Evolutionary conservation across 2,888 invertebrate genomes (phyloP).

Genomic region (Plagiodera versicolora): DNA sequence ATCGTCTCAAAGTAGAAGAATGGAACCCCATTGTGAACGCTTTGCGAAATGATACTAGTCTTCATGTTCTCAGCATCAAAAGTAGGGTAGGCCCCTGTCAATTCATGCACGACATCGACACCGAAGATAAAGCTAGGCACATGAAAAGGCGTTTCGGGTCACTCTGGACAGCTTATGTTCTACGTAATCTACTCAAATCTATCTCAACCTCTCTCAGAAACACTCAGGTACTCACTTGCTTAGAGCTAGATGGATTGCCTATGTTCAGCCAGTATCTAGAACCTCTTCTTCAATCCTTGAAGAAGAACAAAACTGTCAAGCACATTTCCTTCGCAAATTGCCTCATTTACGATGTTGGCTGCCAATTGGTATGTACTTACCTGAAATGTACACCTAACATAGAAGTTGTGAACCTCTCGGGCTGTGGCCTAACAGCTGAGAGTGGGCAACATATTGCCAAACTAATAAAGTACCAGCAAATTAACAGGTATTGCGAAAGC

Average conservation of each 20-base stretch:
- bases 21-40: constrained; percentile 77
- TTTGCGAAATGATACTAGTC: constrained; percentile 68
- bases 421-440: constrained; percentile 66
- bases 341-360: constrained; percentile 71
- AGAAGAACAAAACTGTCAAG: constrained; percentile 65
- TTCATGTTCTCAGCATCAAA: constrained; percentile 69
- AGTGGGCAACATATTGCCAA: constrained; percentile 69
- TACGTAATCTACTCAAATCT: constrained; percentile 68
- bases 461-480: constrained; percentile 61
- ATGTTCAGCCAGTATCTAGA: constrained; percentile 66
- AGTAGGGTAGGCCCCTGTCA: constrained; percentile 55
- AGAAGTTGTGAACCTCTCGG: constrained; percentile 67
- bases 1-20: constrained; percentile 73
- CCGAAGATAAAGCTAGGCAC: constrained; percentile 64
- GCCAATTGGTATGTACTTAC: constrained; percentile 69
- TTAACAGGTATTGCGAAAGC: constrained; percentile 72
- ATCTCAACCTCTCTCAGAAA: constrained; percentile 64
- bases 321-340: constrained; percentile 70
- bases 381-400: constrained; percentile 69
- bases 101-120: constrained; percentile 56
- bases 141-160: constrained; percentile 54
- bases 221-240: constrained; percentile 63
- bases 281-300: constrained; percentile 58
- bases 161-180: constrained; percentile 70
- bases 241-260: constrained; percentile 74